Percentiles rank a stretch among this genome's conserved stretches.
phyloP scores from a whole-genome alignment of 2,888 invertebrate genomes.

The Zygogramma bicolorata region DNA sequence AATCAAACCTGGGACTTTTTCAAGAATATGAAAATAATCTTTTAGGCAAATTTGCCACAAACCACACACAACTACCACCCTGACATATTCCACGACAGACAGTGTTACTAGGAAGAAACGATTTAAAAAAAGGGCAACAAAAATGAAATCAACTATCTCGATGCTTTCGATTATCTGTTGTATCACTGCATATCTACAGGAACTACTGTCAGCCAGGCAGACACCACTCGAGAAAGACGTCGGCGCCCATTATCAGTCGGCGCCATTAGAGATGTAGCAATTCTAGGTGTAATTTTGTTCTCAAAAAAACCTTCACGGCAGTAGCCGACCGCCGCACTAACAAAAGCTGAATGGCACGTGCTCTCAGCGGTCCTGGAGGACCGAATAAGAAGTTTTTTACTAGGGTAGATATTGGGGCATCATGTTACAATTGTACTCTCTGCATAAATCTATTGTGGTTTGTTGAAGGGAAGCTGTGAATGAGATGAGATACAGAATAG shows the following conservation, averaged over 20 bases:
- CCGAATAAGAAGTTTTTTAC: constrained; percentile 49
- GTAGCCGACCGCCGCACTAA: constrained; percentile 29
- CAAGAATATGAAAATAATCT: no score
- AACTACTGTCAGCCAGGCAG: neutral
- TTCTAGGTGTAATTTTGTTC: constrained; percentile 35
- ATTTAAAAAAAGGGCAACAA: no score
- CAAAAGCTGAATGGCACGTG: constrained; percentile 41
- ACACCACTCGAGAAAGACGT: constrained; percentile 14
- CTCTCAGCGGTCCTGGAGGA: constrained; percentile 38
- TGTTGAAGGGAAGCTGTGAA: constrained; percentile 52
- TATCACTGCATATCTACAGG: no score
- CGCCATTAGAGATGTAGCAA: constrained; percentile 36
- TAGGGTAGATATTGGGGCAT: constrained; percentile 53
- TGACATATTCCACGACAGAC: no score
- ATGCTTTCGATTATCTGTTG: no score
- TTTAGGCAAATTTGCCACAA: no score
- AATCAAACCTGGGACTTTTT: no score
- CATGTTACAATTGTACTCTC: constrained; percentile 54
- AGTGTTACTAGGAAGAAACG: no score
- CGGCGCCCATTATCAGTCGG: constrained; percentile 31
- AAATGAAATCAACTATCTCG: no score
- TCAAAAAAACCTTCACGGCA: constrained; percentile 26
- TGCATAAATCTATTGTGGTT: constrained; percentile 50
- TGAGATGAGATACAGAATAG: constrained; percentile 52
- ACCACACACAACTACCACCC: no score